Conservation (phyloP, 2,888 invertebrate genomes). For the Mimachlamys varia region DNA sequence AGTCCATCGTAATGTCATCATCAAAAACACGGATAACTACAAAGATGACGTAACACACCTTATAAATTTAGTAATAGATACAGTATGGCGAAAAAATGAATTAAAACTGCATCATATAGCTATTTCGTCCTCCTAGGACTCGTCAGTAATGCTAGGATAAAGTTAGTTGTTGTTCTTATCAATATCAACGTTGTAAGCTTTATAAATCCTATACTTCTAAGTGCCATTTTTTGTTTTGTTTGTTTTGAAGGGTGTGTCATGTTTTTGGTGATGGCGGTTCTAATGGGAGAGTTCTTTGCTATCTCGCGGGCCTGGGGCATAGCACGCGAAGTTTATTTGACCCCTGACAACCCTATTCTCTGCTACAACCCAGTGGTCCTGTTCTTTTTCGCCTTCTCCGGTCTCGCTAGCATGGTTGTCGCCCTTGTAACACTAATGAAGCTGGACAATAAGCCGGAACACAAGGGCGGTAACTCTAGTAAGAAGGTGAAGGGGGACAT, state of each 20-base stretch:
- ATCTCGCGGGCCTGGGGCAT: neutral
- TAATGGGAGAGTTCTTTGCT: neutral
- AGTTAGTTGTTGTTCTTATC: no score
- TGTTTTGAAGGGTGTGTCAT: neutral
- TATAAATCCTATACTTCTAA: no score
- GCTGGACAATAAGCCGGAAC: neutral
- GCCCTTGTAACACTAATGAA: neutral
- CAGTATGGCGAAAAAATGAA: no score
- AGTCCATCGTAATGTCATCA: no score
- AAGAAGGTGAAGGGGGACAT: neutral
- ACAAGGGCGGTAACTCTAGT: neutral
- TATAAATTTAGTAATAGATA: no score
- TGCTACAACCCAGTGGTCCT: conserved; percentile 2
- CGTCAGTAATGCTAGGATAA: no score
- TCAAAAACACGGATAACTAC: no score
- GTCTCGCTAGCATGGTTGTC: neutral
- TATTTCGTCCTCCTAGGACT: no score
- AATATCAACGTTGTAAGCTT: no score
- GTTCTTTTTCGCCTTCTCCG: neutral
- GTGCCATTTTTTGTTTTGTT: no score
- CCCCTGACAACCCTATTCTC: neutral
- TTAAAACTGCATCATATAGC: no score
- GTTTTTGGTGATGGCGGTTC: neutral
- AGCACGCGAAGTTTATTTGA: neutral
- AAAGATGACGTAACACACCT: no score